Conservation (phyloP, 2,113 vertebrate genomes). For the Centropus bengalensis region DNA sequence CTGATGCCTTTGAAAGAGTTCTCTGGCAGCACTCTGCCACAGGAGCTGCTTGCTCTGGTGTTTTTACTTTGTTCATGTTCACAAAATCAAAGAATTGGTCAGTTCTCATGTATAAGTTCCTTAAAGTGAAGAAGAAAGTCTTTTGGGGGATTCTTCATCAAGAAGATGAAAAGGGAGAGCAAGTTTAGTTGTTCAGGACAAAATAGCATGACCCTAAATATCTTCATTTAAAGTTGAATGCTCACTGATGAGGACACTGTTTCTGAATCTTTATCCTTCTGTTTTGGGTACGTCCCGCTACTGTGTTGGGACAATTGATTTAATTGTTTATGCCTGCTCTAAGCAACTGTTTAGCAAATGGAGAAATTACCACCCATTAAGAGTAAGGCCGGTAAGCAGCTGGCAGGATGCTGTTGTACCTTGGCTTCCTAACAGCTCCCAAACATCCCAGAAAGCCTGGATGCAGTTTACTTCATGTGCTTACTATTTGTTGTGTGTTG, state of each 20-base stretch:
- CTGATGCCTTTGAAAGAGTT: background rate
- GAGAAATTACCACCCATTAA: background rate
- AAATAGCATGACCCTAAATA: background rate
- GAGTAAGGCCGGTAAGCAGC: background rate
- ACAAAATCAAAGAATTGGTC: background rate
- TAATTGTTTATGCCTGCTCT: background rate
- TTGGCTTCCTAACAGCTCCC: background rate
- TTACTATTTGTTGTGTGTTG: background rate
- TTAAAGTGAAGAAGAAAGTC: background rate
- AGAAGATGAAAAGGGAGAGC: background rate
- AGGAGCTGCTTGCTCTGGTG: background rate
- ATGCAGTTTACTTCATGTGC: background rate
- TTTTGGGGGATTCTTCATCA: background rate
- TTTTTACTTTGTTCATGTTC: background rate
- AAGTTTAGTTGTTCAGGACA: background rate
- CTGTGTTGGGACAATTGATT: background rate
- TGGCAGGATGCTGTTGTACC: background rate
- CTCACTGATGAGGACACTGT: background rate
- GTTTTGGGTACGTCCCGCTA: fast-evolving
- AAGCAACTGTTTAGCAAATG: background rate
- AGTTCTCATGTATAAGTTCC: background rate
- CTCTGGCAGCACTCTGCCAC: background rate
- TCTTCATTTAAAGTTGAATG: background rate
- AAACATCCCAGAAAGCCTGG: background rate
- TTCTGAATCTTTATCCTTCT: background rate